These are phyloP conservation scores for Proales similis DNA, from an alignment of 1,140 invertebrate species.

Conservation along the genomic window DNA sequence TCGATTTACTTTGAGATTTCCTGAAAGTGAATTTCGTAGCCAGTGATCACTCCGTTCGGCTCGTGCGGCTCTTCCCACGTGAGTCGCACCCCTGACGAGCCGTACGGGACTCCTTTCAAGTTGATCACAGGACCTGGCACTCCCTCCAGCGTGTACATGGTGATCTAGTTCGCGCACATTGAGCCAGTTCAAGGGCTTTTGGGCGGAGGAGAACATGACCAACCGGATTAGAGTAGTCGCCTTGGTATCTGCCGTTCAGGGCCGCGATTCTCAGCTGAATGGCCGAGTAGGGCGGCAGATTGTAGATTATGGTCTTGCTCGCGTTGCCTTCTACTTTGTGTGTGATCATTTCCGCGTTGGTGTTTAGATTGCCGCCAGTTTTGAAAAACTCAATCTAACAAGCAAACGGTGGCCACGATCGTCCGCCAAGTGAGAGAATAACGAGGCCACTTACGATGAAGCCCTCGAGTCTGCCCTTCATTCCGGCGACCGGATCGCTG, in stretches of 20 bases:
- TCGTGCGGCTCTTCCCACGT: conserved; percentile 36
- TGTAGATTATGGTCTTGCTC: conserved; percentile 19
- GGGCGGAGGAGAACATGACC: not conserved
- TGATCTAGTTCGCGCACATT: conserved; percentile 4
- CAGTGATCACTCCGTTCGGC: conserved; percentile 32
- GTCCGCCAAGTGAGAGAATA: too few species aligned
- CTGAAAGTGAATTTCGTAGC: conserved; percentile 34
- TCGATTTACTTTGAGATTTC: conserved; percentile 33
- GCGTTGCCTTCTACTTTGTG: conserved; percentile 36
- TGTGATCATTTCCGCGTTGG: conserved; percentile 4
- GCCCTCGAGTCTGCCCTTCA: conserved; percentile 20
- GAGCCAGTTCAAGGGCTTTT: not conserved
- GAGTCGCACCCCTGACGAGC: conserved; percentile 15
- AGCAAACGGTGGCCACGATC: not conserved
- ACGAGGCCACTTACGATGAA: conserved; percentile 18
- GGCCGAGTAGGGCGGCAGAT: conserved; percentile 27
- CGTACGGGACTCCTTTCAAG: conserved; percentile 19
- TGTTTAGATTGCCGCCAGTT: conserved; percentile 28
- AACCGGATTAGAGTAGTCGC: conserved; percentile 26
- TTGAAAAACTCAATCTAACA: conserved; percentile 35
- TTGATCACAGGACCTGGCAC: conserved; percentile 29
- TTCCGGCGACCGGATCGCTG: conserved; percentile 14
- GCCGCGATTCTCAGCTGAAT: conserved; percentile 22
- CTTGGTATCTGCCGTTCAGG: conserved; percentile 34
- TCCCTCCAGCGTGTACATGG: conserved; percentile 18